Conservation (phyloP, 2,888 invertebrate species). For the Aphrophora alni region DNA sequence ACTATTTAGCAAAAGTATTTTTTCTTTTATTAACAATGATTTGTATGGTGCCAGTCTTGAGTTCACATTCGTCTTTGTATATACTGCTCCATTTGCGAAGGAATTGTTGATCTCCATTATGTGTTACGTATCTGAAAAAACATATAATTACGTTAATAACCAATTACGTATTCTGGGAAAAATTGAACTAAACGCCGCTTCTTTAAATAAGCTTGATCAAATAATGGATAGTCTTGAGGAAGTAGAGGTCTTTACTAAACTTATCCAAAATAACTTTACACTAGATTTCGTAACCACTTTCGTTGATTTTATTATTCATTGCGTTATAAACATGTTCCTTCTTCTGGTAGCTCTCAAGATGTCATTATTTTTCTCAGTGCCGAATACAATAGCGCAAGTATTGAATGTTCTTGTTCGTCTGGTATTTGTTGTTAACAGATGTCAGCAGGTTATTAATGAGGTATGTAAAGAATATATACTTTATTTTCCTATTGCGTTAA, state of each 20-base stretch:
- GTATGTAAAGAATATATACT: no score
- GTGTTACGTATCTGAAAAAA: not conserved
- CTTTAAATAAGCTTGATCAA: not conserved
- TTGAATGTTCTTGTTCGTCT: not conserved
- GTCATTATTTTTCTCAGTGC: no score
- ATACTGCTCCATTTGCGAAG: not conserved
- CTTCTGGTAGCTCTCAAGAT: not conserved
- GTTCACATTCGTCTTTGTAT: not conserved
- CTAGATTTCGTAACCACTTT: not conserved
- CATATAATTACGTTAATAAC: not conserved
- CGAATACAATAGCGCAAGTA: not conserved
- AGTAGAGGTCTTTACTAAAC: not conserved
- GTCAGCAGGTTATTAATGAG: not conserved
- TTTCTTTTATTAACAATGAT: not conserved
- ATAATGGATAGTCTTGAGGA: not conserved
- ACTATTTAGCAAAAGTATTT: not conserved
- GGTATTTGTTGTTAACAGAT: not conserved
- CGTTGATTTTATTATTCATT: not conserved
- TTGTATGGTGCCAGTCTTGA: not conserved
- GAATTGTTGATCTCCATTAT: not conserved
- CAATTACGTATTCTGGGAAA: not conserved
- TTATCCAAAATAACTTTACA: not conserved
- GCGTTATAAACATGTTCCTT: not conserved
- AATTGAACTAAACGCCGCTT: not conserved
- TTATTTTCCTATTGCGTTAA: no score